Evolutionary conservation across 2,888 invertebrate species (phyloP).

Genomic region (Pachliopta kotzebuea): DNA sequence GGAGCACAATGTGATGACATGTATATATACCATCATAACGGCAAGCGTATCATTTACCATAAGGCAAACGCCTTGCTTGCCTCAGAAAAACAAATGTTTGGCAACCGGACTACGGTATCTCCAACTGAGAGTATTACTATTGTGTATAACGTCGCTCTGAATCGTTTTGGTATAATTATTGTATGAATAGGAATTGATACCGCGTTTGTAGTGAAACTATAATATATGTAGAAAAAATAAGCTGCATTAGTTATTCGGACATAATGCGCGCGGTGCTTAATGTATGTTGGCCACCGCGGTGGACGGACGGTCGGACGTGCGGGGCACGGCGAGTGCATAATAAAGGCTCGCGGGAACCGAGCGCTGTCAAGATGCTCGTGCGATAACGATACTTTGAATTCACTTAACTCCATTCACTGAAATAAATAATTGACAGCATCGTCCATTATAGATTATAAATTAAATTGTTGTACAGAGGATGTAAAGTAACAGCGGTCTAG

Average conservation of each 20-base stretch:
- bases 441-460: constrained; percentile 19
- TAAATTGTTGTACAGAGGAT: constrained; percentile 17
- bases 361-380: constrained; percentile 61
- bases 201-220: background rate
- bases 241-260: constrained; percentile 41
- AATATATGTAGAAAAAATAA: constrained; percentile 25
- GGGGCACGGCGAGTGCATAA: constrained; percentile 60
- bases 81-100: too few relatives aligned
- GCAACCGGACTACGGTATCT: too few relatives aligned
- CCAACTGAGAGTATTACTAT: too few relatives aligned
- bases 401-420: constrained; percentile 26
- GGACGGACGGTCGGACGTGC: constrained; percentile 45
- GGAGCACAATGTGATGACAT: too few relatives aligned
- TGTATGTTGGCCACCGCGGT: constrained; percentile 56
- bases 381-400: constrained; percentile 50
- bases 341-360: constrained; percentile 45
- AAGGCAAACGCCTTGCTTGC: too few relatives aligned
- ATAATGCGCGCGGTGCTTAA: constrained; percentile 49
- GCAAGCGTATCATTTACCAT: too few relatives aligned
- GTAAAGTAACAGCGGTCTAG: constrained; percentile 30
- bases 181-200: background rate
- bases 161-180: background rate
- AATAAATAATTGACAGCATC: constrained; percentile 26
- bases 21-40: too few relatives aligned
- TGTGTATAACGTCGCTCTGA: background rate